A percentile compares a stretch with the other conserved stretches of the same genome.
These are phyloP conservation scores for Barbus barbus DNA, from an alignment of 2,113 vertebrate species.

Conservation along the genomic window DNA sequence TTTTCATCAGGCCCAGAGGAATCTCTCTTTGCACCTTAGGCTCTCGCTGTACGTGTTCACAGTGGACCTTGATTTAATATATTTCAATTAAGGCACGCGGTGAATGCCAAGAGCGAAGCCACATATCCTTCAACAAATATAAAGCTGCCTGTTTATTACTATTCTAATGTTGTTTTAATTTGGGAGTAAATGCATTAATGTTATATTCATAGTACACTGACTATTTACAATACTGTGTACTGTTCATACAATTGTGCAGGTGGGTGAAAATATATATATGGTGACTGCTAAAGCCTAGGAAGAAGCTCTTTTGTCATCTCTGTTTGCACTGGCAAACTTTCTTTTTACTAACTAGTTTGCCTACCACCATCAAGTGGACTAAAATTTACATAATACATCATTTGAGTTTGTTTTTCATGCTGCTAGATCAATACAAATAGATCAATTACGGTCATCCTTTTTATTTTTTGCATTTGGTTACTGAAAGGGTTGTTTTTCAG, in stretches of 20 bases:
- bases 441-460: background rate
- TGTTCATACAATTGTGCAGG: background rate
- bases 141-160: background rate
- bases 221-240: background rate
- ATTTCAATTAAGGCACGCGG: constrained; percentile 90
- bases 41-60: constrained; percentile 86
- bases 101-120: constrained; percentile 87
- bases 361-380: too few relatives aligned
- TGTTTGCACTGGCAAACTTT: background rate
- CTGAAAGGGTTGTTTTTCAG: background rate
- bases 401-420: too few relatives aligned
- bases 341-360: background rate
- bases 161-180: background rate
- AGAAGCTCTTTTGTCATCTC: background rate
- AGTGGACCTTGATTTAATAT: constrained; percentile 96
- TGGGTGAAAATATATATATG: too few relatives aligned
- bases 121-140: constrained; percentile 30
- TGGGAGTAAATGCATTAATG: background rate
- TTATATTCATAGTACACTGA: background rate
- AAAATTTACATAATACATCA: too few relatives aligned
- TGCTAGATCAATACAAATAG: too few relatives aligned
- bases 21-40: background rate
- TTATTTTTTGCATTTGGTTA: background rate
- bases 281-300: too few relatives aligned
- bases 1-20: background rate